phyloP scores from a whole-genome alignment of 2,797 vertebrate genomes.

The Clamator glandarius region DNA sequence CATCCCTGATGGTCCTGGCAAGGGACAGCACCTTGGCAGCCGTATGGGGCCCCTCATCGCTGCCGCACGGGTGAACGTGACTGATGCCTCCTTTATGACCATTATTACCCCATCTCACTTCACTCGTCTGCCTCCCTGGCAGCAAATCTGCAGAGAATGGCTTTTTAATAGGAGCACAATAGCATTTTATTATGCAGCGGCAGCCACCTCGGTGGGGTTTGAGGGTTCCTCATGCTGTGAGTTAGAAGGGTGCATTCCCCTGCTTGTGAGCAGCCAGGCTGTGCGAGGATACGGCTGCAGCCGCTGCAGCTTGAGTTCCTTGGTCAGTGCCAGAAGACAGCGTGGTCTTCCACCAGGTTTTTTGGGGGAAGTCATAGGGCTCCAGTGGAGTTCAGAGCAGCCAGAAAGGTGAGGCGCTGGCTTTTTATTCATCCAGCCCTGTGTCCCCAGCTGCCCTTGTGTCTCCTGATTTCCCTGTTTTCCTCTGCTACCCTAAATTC shows the following conservation, averaged over 20 bases:
- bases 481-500: neutral
- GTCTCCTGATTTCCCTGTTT: neutral
- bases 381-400: neutral
- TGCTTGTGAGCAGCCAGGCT: neutral
- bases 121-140: neutral
- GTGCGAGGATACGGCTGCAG: neutral
- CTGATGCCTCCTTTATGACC: neutral
- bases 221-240: rapidly evolving
- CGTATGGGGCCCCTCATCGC: neutral
- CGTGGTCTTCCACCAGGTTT: too few species aligned
- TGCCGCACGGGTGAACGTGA: neutral
- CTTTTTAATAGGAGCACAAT: neutral
- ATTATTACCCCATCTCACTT: slow-evolving; percentile 3
- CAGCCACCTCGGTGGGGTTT: rapidly evolving
- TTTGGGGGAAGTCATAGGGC: rapidly evolving
- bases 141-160: neutral
- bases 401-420: neutral
- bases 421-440: neutral
- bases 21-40: neutral
- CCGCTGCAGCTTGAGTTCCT: neutral
- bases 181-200: neutral
- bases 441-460: neutral
- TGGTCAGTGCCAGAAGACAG: neutral
- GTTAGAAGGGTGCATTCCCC: rapidly evolving
- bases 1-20: neutral